Percentiles rank a stretch among this genome's conserved stretches.
phyloP scores from a whole-genome alignment of 2,113 vertebrate genomes.

The Daphoenositta chrysoptera region DNA sequence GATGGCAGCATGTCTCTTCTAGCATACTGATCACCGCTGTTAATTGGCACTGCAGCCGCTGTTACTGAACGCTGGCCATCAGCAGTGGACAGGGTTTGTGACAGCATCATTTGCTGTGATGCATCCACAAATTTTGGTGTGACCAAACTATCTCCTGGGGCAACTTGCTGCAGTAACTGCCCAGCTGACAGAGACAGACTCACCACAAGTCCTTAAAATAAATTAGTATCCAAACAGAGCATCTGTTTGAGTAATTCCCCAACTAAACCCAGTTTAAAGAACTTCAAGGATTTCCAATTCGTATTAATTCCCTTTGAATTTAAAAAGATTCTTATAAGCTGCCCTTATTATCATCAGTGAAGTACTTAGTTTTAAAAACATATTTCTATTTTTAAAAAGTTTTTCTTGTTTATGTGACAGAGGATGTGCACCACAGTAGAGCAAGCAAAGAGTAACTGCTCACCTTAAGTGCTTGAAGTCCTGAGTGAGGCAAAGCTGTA shows the following conservation, averaged over 20 bases:
- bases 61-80: rapidly evolving
- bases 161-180: background rate
- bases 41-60: rapidly evolving
- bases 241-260: background rate
- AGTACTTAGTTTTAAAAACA: background rate
- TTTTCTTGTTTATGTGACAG: background rate
- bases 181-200: background rate
- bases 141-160: background rate
- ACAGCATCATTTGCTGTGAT: background rate
- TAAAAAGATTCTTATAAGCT: background rate
- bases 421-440: background rate
- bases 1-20: rapidly evolving
- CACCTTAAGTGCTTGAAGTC: background rate
- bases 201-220: background rate
- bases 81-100: rapidly evolving
- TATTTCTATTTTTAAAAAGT: background rate
- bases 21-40: background rate
- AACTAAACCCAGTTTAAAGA: background rate
- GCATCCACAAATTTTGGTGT: background rate
- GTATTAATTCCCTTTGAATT: background rate
- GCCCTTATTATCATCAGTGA: background rate
- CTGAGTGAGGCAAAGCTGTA: background rate
- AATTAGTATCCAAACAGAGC: background rate
- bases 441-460: background rate
- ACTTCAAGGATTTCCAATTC: background rate